Evolutionary conservation across 2,888 invertebrate species (phyloP), one percentile per base, ranked within the genome.

Genomic region (Callyntrura sp.): DNA sequence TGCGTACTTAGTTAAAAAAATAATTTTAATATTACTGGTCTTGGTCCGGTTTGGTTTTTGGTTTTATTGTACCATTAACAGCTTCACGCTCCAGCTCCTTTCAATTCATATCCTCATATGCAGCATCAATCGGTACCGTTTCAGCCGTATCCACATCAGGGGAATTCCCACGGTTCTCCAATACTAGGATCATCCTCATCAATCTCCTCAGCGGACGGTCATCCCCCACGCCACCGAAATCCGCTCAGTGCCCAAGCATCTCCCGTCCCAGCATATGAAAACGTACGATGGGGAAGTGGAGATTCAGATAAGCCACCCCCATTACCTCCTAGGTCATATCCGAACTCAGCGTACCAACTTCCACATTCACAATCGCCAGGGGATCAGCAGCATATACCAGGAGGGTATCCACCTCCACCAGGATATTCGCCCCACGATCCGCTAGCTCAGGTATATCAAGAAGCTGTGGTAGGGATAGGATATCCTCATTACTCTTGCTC

Each of bases 121-220:
- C 88, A 62, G 35, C 68, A 76, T 85, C 92, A 93, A 35, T 90
- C 93, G 51, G 92, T 93, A 45, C 70, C 90, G 23, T 92, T 92
- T 88, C 92, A 92, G 60, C 93, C 92, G 1, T 89, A 81, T 35
- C 84, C 84, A 0, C 70, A 48, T 23, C 88, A 94, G 94, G 55
- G 94, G 94, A 60, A 94, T 60, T n/a, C 17, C 25, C 55, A 51
- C 20, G n/a, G 25, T 93, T 93, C 88, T 93, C 93, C 43, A 90
- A 93, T 25, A 91, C 94, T 94, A 45, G 94, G 94, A 45, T 94
- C 94, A 62, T 82, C 91, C 85, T 70, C 70, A 9, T 70, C 70
- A 43, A 6, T 45, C 8, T 70, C 70, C 9, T 90, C 88, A 94
- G 94, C 14, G 12, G 43, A 28, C 12, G 81, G 81, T 17, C 57